Evolutionary conservation across 2,113 vertebrate genomes (phyloP).

Genomic region (Serinus canaria): DNA sequence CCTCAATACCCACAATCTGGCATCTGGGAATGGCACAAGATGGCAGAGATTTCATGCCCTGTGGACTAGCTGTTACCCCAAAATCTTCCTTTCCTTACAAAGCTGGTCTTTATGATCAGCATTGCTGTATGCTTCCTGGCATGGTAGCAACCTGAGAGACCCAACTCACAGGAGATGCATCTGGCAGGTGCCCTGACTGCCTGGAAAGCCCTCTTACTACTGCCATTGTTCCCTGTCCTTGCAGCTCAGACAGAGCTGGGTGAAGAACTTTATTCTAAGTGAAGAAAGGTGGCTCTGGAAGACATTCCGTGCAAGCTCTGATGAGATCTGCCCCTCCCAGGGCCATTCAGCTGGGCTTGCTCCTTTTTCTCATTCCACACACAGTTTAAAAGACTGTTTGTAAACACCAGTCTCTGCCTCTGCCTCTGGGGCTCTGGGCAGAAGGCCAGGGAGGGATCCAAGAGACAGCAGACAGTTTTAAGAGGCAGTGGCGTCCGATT

Average conservation of each 20-base stretch:
- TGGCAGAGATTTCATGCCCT: not conserved
- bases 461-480: slow-evolving; percentile 49
- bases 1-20: not conserved
- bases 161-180: not conserved
- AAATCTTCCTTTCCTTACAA: not conserved
- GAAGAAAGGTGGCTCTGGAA: not conserved
- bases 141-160: not conserved
- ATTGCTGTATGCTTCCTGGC: not conserved
- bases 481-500: slow-evolving; percentile 40
- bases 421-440: not conserved
- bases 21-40: not conserved
- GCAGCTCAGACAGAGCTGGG: not conserved
- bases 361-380: slow-evolving; percentile 24
- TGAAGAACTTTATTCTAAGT: not conserved
- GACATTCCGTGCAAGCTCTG: not conserved
- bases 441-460: slow-evolving; percentile 24
- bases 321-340: not conserved
- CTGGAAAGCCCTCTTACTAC: not conserved
- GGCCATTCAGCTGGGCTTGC: not conserved
- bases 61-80: not conserved
- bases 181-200: not conserved
- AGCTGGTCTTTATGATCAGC: not conserved
- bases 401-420: slow-evolving; percentile 27
- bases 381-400: slow-evolving; percentile 22
- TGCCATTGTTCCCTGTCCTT: not conserved